These are phyloP conservation scores for Stenolophus ochropezus DNA, from an alignment of 2,888 invertebrate genomes.

Conservation along the genomic window DNA sequence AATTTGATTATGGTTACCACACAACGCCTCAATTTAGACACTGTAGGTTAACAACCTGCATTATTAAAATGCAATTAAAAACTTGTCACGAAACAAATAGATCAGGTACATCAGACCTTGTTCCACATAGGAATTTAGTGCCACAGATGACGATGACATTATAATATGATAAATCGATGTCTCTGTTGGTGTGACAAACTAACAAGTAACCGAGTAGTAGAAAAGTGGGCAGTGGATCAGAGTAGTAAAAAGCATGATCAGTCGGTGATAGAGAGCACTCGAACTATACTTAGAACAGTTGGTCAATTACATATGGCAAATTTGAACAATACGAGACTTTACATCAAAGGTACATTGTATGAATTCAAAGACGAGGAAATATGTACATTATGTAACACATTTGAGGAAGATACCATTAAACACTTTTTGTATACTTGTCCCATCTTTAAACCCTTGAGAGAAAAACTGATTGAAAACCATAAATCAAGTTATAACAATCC, in stretches of 20 bases:
- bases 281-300: background rate
- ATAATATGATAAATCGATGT: no score
- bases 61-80: no score
- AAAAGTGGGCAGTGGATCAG: background rate
- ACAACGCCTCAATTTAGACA: no score
- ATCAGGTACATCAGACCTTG: no score
- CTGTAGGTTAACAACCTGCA: no score
- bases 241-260: background rate
- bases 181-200: no score
- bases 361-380: background rate
- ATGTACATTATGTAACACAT: background rate
- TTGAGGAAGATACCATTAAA: background rate
- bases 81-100: no score
- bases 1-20: no score
- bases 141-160: no score
- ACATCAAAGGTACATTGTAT: background rate
- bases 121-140: no score
- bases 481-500: background rate
- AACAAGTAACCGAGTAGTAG: no score
- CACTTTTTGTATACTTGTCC: background rate
- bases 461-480: background rate
- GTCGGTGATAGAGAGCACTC: background rate
- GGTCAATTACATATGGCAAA: background rate
- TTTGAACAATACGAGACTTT: background rate
- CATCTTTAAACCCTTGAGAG: background rate